Evolutionary conservation across 2,888 invertebrate species (phyloP), one percentile per base, ranked within the genome.

Genomic region (Anthrax anthrax): DNA sequence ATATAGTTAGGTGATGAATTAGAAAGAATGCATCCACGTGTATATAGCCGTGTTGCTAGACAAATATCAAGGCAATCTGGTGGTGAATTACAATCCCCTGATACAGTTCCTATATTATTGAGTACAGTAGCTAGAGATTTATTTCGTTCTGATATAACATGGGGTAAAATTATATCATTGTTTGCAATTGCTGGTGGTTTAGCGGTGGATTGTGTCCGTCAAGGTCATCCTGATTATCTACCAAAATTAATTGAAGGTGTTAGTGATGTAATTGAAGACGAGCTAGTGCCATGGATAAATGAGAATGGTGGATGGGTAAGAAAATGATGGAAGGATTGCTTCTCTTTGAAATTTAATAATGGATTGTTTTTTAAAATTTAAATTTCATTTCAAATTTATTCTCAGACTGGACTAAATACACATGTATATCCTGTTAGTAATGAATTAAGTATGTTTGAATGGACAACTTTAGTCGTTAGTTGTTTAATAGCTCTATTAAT

Each of bases 251-350:
- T 88, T 51, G 84, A 88, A 56, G 81, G 64, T 41, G 80, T 89
- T 57, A 76, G 80, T 0, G 81, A 84, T 53, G 77, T 83, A 19
- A 72, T 84, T 29, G 80, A 81, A 58, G 77, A 80, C 54, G 76
- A 79, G 54, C 64, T 84, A 32, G 80, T 80, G 1, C 65, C 76
- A 1, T 91, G 90, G 90, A 80, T 91, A 13, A 81, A 82, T 44
- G 72, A 78, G 41, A 84, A 87, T 59, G 89, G 89, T 17, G 90
- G 90, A 63, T 91, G 91, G 90, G 89, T 89, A 68, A 58, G 67
- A 36, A 16, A 16, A 17, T 14, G 18, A 37, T 13, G 13, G 44
- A 36, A 27, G 14, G 10, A 23, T n/a, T n/a, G n/a, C n/a, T n/a
- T n/a, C n/a, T n/a, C n/a, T 37, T 36, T 8, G 8, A 23, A 23